Evolutionary conservation across 2,888 invertebrate species (phyloP), one percentile per base, ranked within the genome.

Genomic region (Saturnia japonica): DNA sequence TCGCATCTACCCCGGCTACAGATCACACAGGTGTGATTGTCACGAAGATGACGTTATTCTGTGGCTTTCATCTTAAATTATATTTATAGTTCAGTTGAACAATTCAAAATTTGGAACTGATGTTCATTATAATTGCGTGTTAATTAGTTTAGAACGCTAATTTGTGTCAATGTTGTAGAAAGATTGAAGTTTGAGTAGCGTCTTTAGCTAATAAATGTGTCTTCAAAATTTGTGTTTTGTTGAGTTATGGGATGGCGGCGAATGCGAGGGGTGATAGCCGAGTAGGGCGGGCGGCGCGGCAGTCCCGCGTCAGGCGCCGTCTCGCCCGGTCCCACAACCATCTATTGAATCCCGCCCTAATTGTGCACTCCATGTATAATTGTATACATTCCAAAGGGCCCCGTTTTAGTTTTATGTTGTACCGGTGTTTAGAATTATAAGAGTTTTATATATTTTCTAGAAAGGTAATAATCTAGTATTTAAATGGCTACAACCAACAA

Each of bases 251-350:
- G 81, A 78, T 82, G 82, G 80, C 80, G 84, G 84, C 78, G 83
- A 77, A 77, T 73, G 83, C 79, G 83, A 84, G 85, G 84, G 82
- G 85, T 81, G 79, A 74, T 76, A 76, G 80, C 76, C 74, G 83
- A 78, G 77, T 74, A 80, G 86, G 88, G 89, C 87, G 89, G 85
- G 87, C 87, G 88, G 88, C 91, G 86, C 87, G 88, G 88, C 91
- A 92, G 94, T 93, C 88, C 89, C 93, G 94, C 91, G 94, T 87
- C 85, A 90, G 89, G 90, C 93, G 91, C 88, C 89, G 91, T 83
- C 82, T 77, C 87, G 91, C 87, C 83, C 89, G 90, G 88, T 89
- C 85, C 74, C 81, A 80, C 87, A 87, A 86, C 84, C 82, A 78
- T 76, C 77, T 77, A 75, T 78, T 76, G 74, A 77, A 78, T 79